Evolutionary conservation across 2,888 invertebrate species (phyloP).

Genomic region (Drosophila affinis): DNA sequence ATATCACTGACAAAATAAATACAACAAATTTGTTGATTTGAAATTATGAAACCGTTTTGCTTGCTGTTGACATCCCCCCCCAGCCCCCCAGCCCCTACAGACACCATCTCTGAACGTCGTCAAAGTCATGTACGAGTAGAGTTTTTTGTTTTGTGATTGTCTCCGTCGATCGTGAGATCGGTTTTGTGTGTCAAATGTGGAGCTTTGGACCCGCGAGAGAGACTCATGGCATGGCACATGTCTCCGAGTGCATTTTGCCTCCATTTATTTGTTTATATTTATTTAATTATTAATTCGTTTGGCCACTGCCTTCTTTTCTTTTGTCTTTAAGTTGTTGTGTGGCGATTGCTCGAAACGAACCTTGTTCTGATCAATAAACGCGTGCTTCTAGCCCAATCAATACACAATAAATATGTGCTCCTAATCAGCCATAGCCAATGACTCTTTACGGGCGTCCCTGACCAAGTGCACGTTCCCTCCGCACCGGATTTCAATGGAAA

Average conservation of each 20-base stretch:
- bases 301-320: slow-evolving; percentile 21
- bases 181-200: slow-evolving; percentile 60
- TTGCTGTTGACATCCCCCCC: slow-evolving; percentile 44
- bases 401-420: neutral
- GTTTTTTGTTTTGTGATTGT: slow-evolving; percentile 34
- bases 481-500: neutral
- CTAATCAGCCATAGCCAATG: slow-evolving; percentile 23
- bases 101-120: slow-evolving; percentile 25
- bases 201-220: slow-evolving; percentile 35
- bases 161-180: slow-evolving; percentile 51
- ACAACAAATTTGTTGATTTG: slow-evolving; percentile 51
- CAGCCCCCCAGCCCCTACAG: slow-evolving; percentile 2
- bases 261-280: slow-evolving; percentile 47
- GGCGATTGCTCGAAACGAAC: slow-evolving; percentile 13
- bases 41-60: slow-evolving; percentile 59
- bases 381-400: slow-evolving; percentile 31
- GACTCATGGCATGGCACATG: slow-evolving; percentile 60
- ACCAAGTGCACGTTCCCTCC: slow-evolving; percentile 65
- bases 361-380: slow-evolving; percentile 36
- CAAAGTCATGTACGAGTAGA: slow-evolving; percentile 28
- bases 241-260: slow-evolving; percentile 51
- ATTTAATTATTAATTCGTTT: slow-evolving; percentile 19
- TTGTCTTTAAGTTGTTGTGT: slow-evolving; percentile 10
- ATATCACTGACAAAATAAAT: slow-evolving; percentile 57
- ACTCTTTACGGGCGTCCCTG: slow-evolving; percentile 51